Base-by-base conservation (phyloP, 1,140 invertebrate species). In the Temnothorax longispinosus region DNA sequence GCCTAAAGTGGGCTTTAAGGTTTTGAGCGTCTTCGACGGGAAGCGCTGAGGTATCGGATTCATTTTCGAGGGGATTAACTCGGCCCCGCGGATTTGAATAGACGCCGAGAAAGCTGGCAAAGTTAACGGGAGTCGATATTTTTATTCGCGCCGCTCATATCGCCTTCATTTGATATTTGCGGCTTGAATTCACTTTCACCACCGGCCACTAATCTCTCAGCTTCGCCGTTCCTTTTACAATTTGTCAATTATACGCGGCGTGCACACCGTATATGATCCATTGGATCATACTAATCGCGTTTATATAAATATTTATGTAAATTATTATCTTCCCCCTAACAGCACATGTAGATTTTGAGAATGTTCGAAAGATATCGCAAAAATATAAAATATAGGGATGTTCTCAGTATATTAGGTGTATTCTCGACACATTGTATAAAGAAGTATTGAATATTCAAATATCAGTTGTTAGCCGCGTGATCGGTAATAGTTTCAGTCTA, bases 171-270 rank as follows among this genome's bases (percentile, higher is more conserved):
- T 84, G 54, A 84, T 84, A 84, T 84, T 62, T 84, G 41, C 78
- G 64, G 77, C 67, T 89, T 81, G 72, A 81, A 87, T 87, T 90
- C 85, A 86, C 89, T 89, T 90, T 89, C 88, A 90, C 85, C 89
- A 77, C 64, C 74, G 58, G 62, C 58, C 85, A 44, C 72, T 84
- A 84, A 84, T 84, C 65, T 84, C 41, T 69, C 41, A 41, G 32
- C 54, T 75, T 11, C 11, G 15, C 54, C 72, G 13, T 84, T 60
- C 69, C 54, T 50, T 74, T 50, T 60, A 84, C 54, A 60, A n/a
- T 35, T 72, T 47, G 15, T 15, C 18, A n/a, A 15, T 13, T n/a
- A 27, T 27, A 44, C 18, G 38, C 44, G 18, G 6, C 21, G n/a
- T 15, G 13, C 6, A 80, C 4, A 38, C 8, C 27, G 8, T 81